These are phyloP conservation scores for Periophthalmodon schlosseri DNA, from an alignment of 2,113 vertebrate genomes.

Conservation along the genomic window DNA sequence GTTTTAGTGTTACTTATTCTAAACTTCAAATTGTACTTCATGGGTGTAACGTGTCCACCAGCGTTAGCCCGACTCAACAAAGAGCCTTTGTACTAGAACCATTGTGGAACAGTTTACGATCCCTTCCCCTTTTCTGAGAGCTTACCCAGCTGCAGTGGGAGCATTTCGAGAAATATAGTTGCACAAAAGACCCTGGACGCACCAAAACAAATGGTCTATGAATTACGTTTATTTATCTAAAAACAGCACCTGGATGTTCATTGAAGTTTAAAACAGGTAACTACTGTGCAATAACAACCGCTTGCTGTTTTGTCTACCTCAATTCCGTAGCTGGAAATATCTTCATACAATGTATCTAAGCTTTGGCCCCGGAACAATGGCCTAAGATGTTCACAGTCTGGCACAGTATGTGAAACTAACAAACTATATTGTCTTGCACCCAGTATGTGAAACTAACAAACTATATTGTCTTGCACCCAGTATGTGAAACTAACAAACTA, in stretches of 20 bases:
- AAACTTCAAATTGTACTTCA: neutral
- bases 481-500: conserved; percentile 52
- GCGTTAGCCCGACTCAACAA: conserved; percentile 31
- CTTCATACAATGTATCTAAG: conserved; percentile 41
- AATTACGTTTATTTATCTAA: conserved; percentile 51
- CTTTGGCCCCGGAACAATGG: conserved; percentile 48
- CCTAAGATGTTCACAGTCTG: conserved; percentile 56
- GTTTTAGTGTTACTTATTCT: neutral
- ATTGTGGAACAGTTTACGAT: conserved; percentile 17
- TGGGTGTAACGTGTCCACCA: conserved; percentile 10
- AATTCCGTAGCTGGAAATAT: conserved; percentile 62
- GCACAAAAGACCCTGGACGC: conserved; percentile 43
- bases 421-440: conserved; percentile 45
- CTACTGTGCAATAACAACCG: conserved; percentile 63
- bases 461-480: conserved; percentile 42
- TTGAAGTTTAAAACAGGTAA: conserved; percentile 68
- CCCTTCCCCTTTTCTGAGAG: conserved; percentile 9
- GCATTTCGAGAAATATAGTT: conserved; percentile 19
- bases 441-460: conserved; percentile 57
- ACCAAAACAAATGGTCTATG: conserved; percentile 55
- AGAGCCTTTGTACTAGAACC: conserved; percentile 33
- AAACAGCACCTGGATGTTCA: conserved; percentile 26
- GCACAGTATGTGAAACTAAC: conserved; percentile 50
- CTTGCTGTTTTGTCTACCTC: conserved; percentile 63
- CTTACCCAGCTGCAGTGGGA: neutral